These are phyloP conservation scores for Saturnia japonica DNA, from an alignment of 2,888 invertebrate species.

Conservation along the genomic window DNA sequence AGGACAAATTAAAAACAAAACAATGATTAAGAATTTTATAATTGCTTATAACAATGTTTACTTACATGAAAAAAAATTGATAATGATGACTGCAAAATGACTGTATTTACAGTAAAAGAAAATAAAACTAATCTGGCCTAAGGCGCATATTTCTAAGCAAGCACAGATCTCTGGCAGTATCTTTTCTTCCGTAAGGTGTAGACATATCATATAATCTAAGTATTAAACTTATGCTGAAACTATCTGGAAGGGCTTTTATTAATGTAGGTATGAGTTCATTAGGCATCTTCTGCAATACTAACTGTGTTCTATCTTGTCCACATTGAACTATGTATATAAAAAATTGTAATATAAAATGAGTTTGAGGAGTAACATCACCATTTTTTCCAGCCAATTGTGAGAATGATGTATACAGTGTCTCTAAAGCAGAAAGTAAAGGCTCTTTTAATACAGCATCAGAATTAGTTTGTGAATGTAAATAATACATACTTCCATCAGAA, in stretches of 20 bases:
- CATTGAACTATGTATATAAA: conserved; percentile 88
- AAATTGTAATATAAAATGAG: conserved; percentile 91
- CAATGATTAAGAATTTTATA: neutral
- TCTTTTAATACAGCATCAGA: conserved; percentile 79
- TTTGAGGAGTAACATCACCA: conserved; percentile 91
- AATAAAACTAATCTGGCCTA: conserved; percentile 70
- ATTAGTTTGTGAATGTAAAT: conserved; percentile 58
- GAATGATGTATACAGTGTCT: conserved; percentile 87
- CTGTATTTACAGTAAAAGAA: neutral
- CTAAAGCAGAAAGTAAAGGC: conserved; percentile 84
- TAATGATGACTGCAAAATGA: neutral
- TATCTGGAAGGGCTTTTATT: conserved; percentile 89
- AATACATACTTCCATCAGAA: conserved; percentile 82
- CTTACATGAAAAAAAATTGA: neutral
- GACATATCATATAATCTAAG: conserved; percentile 91
- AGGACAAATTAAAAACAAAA: neutral
- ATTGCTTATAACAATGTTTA: neutral
- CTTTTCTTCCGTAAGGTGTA: conserved; percentile 88
- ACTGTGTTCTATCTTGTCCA: conserved; percentile 86
- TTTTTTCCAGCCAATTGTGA: conserved; percentile 86
- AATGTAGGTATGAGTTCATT: conserved; percentile 89
- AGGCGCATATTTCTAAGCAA: conserved; percentile 91
- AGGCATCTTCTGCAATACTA: conserved; percentile 89
- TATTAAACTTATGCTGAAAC: conserved; percentile 87
- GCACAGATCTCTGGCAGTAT: conserved; percentile 93